Conservation (phyloP, 2,888 invertebrate species). For the Apotomis betuletana region DNA sequence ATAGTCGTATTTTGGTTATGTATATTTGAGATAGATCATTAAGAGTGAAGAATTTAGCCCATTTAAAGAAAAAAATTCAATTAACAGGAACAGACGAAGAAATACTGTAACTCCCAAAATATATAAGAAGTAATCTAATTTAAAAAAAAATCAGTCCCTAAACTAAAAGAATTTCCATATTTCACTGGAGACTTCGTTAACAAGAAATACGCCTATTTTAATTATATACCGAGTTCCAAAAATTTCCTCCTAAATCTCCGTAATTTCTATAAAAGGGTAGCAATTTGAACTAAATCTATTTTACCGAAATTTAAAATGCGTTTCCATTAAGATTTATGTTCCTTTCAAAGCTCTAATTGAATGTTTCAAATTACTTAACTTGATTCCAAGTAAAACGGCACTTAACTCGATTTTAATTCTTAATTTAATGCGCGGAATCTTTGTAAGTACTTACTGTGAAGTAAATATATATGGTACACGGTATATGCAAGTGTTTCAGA, state of each 20-base stretch:
- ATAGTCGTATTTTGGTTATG: too few relatives aligned
- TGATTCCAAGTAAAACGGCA: slow-evolving; percentile 14
- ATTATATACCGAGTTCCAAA: slow-evolving; percentile 6
- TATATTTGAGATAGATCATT: too few relatives aligned
- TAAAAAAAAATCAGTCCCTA: neutral
- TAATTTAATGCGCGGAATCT: neutral
- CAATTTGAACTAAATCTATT: slow-evolving; percentile 34
- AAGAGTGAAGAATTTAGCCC: too few relatives aligned
- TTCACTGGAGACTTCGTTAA: neutral
- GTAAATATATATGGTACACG: too few relatives aligned
- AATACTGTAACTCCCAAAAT: neutral
- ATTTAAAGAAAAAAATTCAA: too few relatives aligned
- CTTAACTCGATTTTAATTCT: slow-evolving; percentile 6
- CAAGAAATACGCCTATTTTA: slow-evolving; percentile 17
- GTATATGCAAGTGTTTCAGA: too few relatives aligned
- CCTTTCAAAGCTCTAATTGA: slow-evolving; percentile 31
- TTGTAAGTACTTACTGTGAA: neutral
- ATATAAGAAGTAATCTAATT: neutral
- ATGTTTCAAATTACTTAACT: slow-evolving; percentile 27
- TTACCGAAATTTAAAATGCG: slow-evolving; percentile 32
- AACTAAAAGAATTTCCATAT: slow-evolving; percentile 1
- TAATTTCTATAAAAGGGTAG: slow-evolving; percentile 37
- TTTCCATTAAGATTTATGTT: slow-evolving; percentile 34
- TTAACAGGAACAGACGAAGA: neutral
- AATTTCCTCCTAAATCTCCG: slow-evolving; percentile 16